These are phyloP conservation scores for Rachycentron canadum DNA, from an alignment of 2,797 vertebrate genomes.

Conservation along the genomic window DNA sequence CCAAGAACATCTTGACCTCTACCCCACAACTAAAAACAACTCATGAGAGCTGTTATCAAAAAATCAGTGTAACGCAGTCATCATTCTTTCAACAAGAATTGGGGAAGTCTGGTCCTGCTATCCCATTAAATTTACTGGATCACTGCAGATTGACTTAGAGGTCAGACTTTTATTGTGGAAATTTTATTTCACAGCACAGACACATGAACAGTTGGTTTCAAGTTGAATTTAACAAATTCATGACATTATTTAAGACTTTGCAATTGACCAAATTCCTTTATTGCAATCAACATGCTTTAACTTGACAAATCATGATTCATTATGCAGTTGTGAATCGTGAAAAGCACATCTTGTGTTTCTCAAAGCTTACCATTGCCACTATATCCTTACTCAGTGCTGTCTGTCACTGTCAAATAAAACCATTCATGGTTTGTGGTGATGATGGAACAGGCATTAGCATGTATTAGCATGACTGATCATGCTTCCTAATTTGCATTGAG, in stretches of 20 bases:
- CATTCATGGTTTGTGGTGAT: slow-evolving; percentile 21
- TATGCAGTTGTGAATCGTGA: slow-evolving; percentile 38
- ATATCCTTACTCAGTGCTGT: slow-evolving; percentile 24
- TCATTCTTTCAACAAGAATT: slow-evolving; percentile 38
- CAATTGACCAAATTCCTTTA: slow-evolving; percentile 47
- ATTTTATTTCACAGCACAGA: slow-evolving; percentile 69
- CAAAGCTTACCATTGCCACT: slow-evolving; percentile 33
- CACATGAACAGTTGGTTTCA: slow-evolving; percentile 53
- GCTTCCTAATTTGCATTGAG: slow-evolving; percentile 13
- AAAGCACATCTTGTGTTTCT: slow-evolving; percentile 14
- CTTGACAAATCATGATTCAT: slow-evolving; percentile 31
- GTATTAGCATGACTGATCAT: slow-evolving; percentile 15
- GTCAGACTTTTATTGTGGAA: slow-evolving; percentile 39
- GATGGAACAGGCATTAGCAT: not conserved
- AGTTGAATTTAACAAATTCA: no score
- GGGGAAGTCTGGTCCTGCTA: slow-evolving; percentile 25
- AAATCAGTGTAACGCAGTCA: slow-evolving; percentile 67
- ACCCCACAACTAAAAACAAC: slow-evolving; percentile 53
- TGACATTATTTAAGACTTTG: slow-evolving; percentile 39
- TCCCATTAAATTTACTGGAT: slow-evolving; percentile 24
- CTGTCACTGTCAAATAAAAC: slow-evolving; percentile 28
- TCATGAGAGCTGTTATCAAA: slow-evolving; percentile 49
- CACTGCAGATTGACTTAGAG: slow-evolving; percentile 22
- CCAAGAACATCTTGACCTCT: slow-evolving; percentile 63
- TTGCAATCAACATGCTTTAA: slow-evolving; percentile 36